Base-by-base conservation (phyloP, 2,113 vertebrate species). In the Percina caprodes region DNA sequence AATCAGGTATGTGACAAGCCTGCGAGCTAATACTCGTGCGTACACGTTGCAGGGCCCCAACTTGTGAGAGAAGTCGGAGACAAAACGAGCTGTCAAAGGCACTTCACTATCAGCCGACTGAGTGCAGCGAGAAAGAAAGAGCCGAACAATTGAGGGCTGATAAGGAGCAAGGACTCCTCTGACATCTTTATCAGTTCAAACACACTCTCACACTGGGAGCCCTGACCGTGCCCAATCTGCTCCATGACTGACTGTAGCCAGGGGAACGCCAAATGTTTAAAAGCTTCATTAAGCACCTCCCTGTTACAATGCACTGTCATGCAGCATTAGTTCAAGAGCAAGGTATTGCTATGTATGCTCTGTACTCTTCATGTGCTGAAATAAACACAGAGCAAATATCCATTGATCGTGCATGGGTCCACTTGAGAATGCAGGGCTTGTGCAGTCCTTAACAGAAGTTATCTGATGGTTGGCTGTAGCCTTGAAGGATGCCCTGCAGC, bases 171-270 rank as follows among this genome's bases (percentile, higher is more conserved):
- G 58, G 83, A 83, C 61, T 89, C 73, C 78, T 90, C 81, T 90
- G 89, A 93, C 89, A 89, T 93, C 84, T 93, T 89, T 90, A 91
- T 93, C 91, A 84, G 85, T 90, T 88, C 88, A 86, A 83, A 89
- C 86, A 88, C 80, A 83, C 73, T 69, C 81, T 70, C 84, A 55
- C 88, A 86, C 72, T 42, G 58, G 77, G 70, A 87, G 71, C 62
- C 21, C 68, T 75, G 69, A 71, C 7, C 35, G 79, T 80, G 83
- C 66, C 88, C 87, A 83, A 80, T 91, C 81, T 78, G 85, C 85
- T 83, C 58, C 69, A 24, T 85, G 84, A 80, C 85, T 83, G 84
- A 81, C 62, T 87, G 77, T 30, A 87, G 84, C 77, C 78, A 54
- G 61, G 75, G 74, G 83, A 83, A 66, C 26, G 48, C 46, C 8